These are phyloP conservation scores for Pseudanteris insignis DNA, from an alignment of 2,888 invertebrate species.

Conservation along the genomic window DNA sequence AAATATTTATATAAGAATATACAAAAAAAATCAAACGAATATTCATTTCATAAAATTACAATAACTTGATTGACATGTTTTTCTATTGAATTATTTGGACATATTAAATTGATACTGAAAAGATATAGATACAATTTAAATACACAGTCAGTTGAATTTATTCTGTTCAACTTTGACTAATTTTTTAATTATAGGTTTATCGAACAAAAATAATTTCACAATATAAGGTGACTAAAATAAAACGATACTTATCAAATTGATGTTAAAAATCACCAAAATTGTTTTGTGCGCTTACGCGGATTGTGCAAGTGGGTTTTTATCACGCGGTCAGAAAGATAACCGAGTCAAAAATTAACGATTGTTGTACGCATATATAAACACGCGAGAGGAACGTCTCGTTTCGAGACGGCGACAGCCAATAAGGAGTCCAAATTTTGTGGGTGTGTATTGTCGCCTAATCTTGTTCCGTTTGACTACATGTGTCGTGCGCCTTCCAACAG, in stretches of 20 bases:
- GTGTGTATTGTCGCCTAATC: conserved; percentile 27
- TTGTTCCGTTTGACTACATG: conserved; percentile 20
- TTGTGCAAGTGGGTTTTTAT: conserved; percentile 21
- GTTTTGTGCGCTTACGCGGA: conserved; percentile 2
- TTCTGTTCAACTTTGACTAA: too few species aligned
- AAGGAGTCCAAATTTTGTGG: conserved; percentile 25
- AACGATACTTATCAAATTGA: background rate
- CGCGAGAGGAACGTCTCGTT: conserved; percentile 5
- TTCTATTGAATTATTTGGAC: too few species aligned
- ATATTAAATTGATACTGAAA: too few species aligned
- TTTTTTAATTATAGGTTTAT: too few species aligned
- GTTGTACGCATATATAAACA: conserved; percentile 16
- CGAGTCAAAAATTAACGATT: conserved; percentile 18
- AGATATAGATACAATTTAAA: too few species aligned
- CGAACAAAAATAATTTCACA: too few species aligned
- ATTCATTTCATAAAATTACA: too few species aligned
- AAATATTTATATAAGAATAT: too few species aligned
- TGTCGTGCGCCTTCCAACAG: background rate
- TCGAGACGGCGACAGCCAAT: conserved; percentile 19
- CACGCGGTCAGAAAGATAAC: conserved; percentile 10
- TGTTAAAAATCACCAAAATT: conserved; percentile 8
- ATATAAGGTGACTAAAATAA: too few species aligned
- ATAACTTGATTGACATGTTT: too few species aligned
- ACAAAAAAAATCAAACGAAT: too few species aligned
- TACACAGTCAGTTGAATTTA: too few species aligned